Conservation (phyloP, 2,797 vertebrate genomes). For the Nothura maculosa region DNA sequence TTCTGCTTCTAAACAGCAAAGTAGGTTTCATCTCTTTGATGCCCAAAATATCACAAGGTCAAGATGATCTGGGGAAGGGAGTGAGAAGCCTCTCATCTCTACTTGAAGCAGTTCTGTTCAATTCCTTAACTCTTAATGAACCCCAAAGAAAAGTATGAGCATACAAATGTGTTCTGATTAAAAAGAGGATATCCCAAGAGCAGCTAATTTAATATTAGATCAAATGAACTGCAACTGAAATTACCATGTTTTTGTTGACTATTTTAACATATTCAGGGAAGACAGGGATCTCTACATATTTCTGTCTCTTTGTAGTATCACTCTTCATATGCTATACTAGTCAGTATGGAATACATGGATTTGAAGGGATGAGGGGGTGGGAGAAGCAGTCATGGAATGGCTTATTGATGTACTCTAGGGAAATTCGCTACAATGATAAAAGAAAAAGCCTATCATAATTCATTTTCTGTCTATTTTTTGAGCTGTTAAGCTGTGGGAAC, state of each 20-base stretch:
- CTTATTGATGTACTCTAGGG: conserved; percentile 52
- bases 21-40: not conserved
- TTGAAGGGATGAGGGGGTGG: conserved; percentile 27
- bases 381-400: conserved; percentile 15
- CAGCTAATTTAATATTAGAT: conserved; percentile 74
- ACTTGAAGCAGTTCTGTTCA: conserved; percentile 42
- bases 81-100: conserved; percentile 23
- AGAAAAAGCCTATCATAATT: conserved; percentile 54
- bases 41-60: conserved; percentile 32
- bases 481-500: not conserved
- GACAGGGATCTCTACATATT: conserved; percentile 57
- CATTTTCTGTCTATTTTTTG: not conserved
- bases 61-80: not conserved
- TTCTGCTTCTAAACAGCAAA: not conserved
- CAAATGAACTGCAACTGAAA: conserved; percentile 68
- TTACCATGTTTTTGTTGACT: conserved; percentile 75
- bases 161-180: conserved; percentile 59
- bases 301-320: conserved; percentile 70
- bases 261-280: conserved; percentile 71
- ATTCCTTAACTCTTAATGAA: conserved; percentile 62
- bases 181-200: conserved; percentile 59
- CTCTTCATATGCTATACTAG: conserved; percentile 44
- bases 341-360: conserved; percentile 59
- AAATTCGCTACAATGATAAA: conserved; percentile 63
- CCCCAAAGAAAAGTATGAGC: conserved; percentile 32